Base-by-base conservation (phyloP, 2,888 invertebrate genomes). In the Tetanocera ferruginea region DNA sequence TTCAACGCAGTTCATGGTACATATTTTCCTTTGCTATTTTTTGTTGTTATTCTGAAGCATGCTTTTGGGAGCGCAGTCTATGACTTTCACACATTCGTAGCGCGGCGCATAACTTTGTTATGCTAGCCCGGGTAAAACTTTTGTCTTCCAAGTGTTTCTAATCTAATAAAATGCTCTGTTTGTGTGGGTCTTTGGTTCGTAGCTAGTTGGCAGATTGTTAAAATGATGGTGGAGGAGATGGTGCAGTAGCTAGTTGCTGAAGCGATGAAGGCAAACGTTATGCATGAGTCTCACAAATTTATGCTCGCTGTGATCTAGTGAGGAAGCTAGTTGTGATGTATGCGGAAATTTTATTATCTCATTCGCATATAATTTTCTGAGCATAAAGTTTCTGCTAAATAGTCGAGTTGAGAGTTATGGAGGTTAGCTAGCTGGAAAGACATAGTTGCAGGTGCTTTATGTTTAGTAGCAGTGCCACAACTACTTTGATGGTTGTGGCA, bases 121-220 rank as follows among this genome's bases (percentile, higher is more conserved):
- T 66, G 28, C 51, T 76, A 60, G 60, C 23, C 37, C n/a, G 34
- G 69, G 77, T 76, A 31, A 67, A 79, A 77, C 74, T 77, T 80
- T 76, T 76, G 70, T 76, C 70, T 69, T 81, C 82, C 82, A 55
- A 66, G 64, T 82, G 82, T 83, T 83, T 86, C 83, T 85, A 86
- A 86, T 85, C 84, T 85, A 86, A 85, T 85, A 85, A 85, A 85
- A 86, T 83, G 81, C 82, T 83, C 84, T 85, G 85, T 83, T 86
- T 85, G 85, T 86, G 85, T 85, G 85, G 81, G 81, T 81, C 81
- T 77, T 34, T 14, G 31, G 31, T 11, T 14, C 14, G 25, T 5
- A 49, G 49, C 23, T 19, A 66, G 69, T 37, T 31, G 11, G 43
- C 43, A 43, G 69, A 49, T 2, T n/a, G 17, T 64, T 11, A 31